Base-by-base conservation (phyloP, 2,888 invertebrate species). In the Nudaria mundana region DNA sequence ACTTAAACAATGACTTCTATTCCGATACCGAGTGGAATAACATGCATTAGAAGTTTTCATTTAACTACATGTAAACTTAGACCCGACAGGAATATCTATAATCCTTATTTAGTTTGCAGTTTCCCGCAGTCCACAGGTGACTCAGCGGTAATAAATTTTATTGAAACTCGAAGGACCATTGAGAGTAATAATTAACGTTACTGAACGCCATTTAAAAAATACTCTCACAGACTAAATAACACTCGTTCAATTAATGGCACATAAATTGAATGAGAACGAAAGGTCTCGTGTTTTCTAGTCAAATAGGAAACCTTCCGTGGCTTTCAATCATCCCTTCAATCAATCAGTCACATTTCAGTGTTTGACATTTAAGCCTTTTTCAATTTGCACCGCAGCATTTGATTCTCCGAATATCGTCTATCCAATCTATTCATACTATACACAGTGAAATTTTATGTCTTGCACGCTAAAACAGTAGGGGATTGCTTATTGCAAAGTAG, bases 111-210 rank as follows among this genome's bases (percentile, higher is more conserved):
- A 53, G 57, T 49, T 40, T 48, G 53, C 42, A 13, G 18, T 15
- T 32, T 7, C 10, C 22, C 16, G n/a, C 35, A 48, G 46, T 61
- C 56, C 57, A 58, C 56, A 52, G 54, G 56, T 57, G 52, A 49
- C 49, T 52, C 29, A 8, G 37, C 38, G 30, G 53, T 62, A 58
- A 72, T 78, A 78, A 75, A 78, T 78, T 66, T 61, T 53, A 62
- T 50, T 46, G 50, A 57, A 72, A 69, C 63, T 13, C 3, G 12
- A 7, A 67, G 57, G 58, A 63, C 70, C 69, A 66, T 45, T 52
- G 64, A 71, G 72, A 65, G 71, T 56, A 60, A 77, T 81, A 78
- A 77, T 66, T 80, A 70, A 78, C 64, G 56, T 47, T 58, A 52
- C 61, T 66, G 62, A 71, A 65, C 65, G 66, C 67, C 66, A 65